Conservation (phyloP, 2,113 vertebrate genomes). For the Tauraco erythrolophus region DNA sequence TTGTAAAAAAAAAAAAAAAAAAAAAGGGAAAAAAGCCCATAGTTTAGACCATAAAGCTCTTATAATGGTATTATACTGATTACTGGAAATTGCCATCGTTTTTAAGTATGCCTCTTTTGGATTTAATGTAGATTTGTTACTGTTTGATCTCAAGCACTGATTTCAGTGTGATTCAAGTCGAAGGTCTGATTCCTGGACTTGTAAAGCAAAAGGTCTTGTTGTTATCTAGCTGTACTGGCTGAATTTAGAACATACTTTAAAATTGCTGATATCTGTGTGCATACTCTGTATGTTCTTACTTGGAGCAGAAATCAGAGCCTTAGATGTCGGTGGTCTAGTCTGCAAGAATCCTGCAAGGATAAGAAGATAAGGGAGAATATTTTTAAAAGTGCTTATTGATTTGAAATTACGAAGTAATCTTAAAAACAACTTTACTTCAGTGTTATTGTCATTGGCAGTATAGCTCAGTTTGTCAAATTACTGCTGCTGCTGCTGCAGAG, state of each 20-base stretch:
- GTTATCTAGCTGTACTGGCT: background rate
- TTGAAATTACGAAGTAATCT: constrained; percentile 32
- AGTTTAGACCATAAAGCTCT: background rate
- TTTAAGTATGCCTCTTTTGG: background rate
- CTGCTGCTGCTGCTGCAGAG: background rate
- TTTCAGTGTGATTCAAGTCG: background rate
- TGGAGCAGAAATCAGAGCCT: background rate
- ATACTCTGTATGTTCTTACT: background rate
- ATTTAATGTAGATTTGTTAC: background rate
- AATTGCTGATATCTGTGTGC: background rate
- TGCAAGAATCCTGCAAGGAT: background rate
- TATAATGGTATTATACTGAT: background rate
- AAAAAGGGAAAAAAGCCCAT: background rate
- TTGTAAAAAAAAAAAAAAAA: background rate
- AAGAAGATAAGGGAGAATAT: background rate
- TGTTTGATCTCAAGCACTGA: background rate
- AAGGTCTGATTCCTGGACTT: background rate
- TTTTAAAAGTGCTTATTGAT: constrained; percentile 33
- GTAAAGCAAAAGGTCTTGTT: background rate
- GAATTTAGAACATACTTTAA: background rate
- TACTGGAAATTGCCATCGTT: background rate
- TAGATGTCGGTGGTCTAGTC: background rate
- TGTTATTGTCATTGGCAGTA: background rate
- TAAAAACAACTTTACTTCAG: background rate
- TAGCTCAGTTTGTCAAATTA: constrained; percentile 29